These are phyloP conservation scores for Aphrophora alni DNA, from an alignment of 2,888 invertebrate genomes.

Conservation along the genomic window DNA sequence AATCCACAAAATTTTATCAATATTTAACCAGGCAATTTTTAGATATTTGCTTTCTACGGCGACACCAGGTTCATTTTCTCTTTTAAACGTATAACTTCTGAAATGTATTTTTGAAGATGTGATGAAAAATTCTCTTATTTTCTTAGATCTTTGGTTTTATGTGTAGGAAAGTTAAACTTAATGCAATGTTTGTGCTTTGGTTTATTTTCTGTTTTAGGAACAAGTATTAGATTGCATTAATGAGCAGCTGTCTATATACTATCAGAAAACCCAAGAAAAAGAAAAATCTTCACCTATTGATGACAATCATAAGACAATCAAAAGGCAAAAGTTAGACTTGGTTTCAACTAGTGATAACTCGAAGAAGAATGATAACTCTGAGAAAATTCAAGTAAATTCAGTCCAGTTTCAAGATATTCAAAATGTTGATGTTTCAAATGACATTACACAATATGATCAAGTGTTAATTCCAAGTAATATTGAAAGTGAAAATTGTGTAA, in stretches of 20 bases:
- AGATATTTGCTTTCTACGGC: too few species aligned
- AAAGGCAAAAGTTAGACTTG: constrained; percentile 21
- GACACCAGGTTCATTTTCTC: too few species aligned
- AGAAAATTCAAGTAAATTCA: not conserved
- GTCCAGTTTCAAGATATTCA: not conserved
- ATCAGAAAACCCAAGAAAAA: constrained; percentile 9
- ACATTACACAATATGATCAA: not conserved
- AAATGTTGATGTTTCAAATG: not conserved
- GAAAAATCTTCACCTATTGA: not conserved
- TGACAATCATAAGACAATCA: not conserved
- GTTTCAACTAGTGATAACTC: not conserved
- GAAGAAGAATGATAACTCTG: not conserved
- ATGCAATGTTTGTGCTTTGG: too few species aligned
- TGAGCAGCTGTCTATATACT: constrained; percentile 11
- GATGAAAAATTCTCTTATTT: too few species aligned
- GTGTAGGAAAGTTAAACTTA: too few species aligned
- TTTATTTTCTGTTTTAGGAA: constrained; percentile 43
- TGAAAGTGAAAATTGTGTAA: not conserved
- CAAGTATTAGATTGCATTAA: constrained; percentile 15
- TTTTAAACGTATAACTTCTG: too few species aligned
- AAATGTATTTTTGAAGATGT: too few species aligned
- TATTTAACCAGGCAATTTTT: too few species aligned
- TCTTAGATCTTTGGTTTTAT: too few species aligned
- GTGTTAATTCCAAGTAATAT: not conserved
- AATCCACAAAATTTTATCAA: too few species aligned